Percentiles rank a stretch among this genome's conserved stretches.
phyloP scores from a whole-genome alignment of 2,888 invertebrate genomes.

The Itoplectis maculator region DNA sequence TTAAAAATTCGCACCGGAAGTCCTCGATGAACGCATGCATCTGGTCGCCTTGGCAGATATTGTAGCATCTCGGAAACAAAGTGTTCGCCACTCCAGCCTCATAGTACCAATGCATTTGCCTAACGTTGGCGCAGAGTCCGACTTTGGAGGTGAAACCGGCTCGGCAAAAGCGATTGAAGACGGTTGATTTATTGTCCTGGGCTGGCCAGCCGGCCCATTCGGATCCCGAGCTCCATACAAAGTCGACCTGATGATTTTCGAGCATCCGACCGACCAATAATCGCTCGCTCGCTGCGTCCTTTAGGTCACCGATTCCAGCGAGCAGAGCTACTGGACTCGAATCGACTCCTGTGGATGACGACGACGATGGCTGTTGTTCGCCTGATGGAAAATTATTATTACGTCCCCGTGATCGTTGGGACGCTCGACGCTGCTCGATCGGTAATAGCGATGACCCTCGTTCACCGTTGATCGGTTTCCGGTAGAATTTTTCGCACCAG shows the following conservation, averaged over 20 bases:
- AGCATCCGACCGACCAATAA: conserved; percentile 89
- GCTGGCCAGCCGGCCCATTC: conserved; percentile 91
- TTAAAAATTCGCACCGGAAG: conserved; percentile 86
- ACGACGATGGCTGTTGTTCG: too few relatives aligned
- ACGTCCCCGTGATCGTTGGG: conserved; percentile 60
- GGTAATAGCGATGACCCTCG: conserved; percentile 38
- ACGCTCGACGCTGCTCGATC: conserved; percentile 47
- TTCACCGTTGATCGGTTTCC: conserved; percentile 72
- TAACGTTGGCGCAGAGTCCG: conserved; percentile 91
- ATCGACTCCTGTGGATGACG: conserved; percentile 73
- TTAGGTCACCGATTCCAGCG: conserved; percentile 80
- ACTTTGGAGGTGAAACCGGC: conserved; percentile 97
- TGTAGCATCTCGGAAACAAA: conserved; percentile 95
- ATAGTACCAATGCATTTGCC: conserved; percentile 94
- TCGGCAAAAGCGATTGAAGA: conserved; percentile 93
- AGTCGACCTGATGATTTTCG: conserved; percentile 92
- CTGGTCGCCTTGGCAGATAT: conserved; percentile 93
- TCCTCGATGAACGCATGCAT: conserved; percentile 94
- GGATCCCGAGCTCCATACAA: conserved; percentile 95
- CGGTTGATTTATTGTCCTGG: conserved; percentile 87
- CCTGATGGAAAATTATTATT: conserved; percentile 65
- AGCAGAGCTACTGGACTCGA: conserved; percentile 79
- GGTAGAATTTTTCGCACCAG: conserved; percentile 82
- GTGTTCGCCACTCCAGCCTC: conserved; percentile 92
- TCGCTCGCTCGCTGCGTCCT: conserved; percentile 78